Evolutionary conservation across 1,140 invertebrate genomes (phyloP).

Genomic region (Trichogramma pretiosum): DNA sequence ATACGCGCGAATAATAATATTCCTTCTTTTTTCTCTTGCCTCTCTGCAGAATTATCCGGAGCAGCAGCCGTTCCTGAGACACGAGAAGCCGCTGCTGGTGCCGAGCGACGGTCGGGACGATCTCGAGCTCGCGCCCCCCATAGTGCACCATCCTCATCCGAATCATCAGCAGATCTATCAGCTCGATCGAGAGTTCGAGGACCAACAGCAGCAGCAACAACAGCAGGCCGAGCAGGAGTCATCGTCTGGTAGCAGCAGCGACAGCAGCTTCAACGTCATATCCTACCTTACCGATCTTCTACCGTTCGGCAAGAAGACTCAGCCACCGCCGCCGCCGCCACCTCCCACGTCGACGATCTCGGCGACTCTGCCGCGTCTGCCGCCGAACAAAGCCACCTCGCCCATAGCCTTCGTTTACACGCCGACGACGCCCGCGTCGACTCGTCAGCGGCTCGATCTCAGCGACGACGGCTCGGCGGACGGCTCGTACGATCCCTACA

Average conservation of each 20-base stretch:
- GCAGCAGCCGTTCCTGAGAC: slow-evolving; percentile 19
- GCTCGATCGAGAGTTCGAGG: background rate
- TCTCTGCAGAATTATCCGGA: too few relatives aligned
- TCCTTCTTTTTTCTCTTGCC: too few relatives aligned
- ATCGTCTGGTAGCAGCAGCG: slow-evolving; percentile 11
- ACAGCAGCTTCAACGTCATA: slow-evolving; percentile 40
- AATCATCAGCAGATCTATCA: slow-evolving; percentile 8
- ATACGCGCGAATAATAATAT: too few relatives aligned
- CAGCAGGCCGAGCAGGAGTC: background rate
- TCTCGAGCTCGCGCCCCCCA: background rate
- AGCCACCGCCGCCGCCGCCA: slow-evolving; percentile 21
- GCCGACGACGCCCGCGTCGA: slow-evolving; percentile 29
- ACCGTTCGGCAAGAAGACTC: slow-evolving; percentile 41
- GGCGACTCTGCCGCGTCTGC: slow-evolving; percentile 33
- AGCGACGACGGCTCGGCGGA: slow-evolving; percentile 20
- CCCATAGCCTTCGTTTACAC: slow-evolving; percentile 42
- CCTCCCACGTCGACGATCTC: slow-evolving; percentile 30
- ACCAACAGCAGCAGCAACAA: background rate
- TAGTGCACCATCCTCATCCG: too few relatives aligned
- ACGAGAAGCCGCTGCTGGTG: slow-evolving; percentile 37
- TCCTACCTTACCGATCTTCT: slow-evolving; percentile 48
- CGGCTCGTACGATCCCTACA: slow-evolving; percentile 1
- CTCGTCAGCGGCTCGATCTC: slow-evolving; percentile 21
- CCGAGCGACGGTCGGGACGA: slow-evolving; percentile 30
- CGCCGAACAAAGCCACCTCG: slow-evolving; percentile 22